These are phyloP conservation scores for Polydesmus complanatus DNA, from an alignment of 2,888 invertebrate species.

Conservation along the genomic window DNA sequence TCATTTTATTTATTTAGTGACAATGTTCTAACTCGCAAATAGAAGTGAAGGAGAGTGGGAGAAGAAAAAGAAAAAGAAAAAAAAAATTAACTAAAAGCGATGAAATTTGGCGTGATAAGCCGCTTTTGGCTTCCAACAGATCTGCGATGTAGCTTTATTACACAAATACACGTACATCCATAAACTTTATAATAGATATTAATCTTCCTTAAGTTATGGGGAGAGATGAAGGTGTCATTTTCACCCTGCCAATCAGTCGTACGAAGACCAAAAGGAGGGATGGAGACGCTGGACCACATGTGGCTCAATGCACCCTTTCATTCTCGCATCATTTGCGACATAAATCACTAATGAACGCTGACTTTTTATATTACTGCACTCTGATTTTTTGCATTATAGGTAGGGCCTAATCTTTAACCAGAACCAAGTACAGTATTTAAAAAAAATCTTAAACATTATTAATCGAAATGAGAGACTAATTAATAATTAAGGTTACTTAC, in stretches of 20 bases:
- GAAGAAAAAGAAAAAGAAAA: not conserved
- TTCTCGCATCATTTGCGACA: too few species aligned
- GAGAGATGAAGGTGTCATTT: not conserved
- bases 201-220: not conserved
- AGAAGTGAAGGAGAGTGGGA: not conserved
- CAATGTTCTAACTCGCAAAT: not conserved
- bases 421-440: too few species aligned
- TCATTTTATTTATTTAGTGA: not conserved
- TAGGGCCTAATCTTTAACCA: too few species aligned
- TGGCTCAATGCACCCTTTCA: too few species aligned
- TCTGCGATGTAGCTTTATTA: not conserved
- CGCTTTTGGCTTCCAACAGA: not conserved
- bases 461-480: too few species aligned
- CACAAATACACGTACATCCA: not conserved
- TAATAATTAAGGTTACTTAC: too few species aligned
- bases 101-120: not conserved
- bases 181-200: not conserved
- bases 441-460: too few species aligned
- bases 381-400: too few species aligned
- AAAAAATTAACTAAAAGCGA: not conserved
- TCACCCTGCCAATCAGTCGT: not conserved
- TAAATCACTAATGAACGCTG: too few species aligned
- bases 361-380: too few species aligned
- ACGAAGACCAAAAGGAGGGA: too few species aligned
- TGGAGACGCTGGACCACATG: too few species aligned